Evolutionary conservation across 2,113 vertebrate species (phyloP).

Genomic region (Pseudonaja textilis): DNA sequence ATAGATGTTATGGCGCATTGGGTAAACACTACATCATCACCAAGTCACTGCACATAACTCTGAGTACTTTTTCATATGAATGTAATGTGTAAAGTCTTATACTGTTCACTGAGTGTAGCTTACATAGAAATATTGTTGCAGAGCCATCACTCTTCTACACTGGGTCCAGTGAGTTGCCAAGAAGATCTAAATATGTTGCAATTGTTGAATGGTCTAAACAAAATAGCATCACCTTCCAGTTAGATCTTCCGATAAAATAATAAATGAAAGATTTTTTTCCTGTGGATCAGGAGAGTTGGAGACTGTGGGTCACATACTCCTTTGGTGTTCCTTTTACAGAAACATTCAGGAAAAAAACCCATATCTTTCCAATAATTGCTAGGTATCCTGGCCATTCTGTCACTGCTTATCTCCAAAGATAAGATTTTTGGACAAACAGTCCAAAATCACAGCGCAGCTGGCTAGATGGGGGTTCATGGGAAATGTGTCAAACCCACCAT

Average conservation of each 20-base stretch:
- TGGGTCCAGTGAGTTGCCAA: neutral
- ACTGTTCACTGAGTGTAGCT: neutral
- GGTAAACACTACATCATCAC: neutral
- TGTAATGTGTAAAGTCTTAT: neutral
- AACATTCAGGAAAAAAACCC: too few relatives aligned
- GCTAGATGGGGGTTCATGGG: too few relatives aligned
- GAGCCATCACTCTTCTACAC: neutral
- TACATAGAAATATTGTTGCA: neutral
- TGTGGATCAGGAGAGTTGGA: too few relatives aligned
- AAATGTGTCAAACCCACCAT: too few relatives aligned
- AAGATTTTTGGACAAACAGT: too few relatives aligned
- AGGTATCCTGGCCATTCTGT: too few relatives aligned
- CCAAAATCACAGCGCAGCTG: too few relatives aligned
- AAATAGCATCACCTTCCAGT: neutral
- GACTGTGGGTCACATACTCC: too few relatives aligned
- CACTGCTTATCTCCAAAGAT: too few relatives aligned
- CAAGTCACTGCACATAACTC: neutral
- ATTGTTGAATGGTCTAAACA: too few relatives aligned
- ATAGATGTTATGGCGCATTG: neutral
- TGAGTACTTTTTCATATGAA: neutral
- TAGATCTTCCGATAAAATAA: neutral
- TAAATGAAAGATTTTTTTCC: neutral
- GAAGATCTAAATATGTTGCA: neutral
- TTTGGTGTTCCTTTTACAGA: too few relatives aligned
- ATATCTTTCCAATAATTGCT: too few relatives aligned